Evolutionary conservation across 2,113 vertebrate species (phyloP).

Genomic region (Nycticebus coucang): DNA sequence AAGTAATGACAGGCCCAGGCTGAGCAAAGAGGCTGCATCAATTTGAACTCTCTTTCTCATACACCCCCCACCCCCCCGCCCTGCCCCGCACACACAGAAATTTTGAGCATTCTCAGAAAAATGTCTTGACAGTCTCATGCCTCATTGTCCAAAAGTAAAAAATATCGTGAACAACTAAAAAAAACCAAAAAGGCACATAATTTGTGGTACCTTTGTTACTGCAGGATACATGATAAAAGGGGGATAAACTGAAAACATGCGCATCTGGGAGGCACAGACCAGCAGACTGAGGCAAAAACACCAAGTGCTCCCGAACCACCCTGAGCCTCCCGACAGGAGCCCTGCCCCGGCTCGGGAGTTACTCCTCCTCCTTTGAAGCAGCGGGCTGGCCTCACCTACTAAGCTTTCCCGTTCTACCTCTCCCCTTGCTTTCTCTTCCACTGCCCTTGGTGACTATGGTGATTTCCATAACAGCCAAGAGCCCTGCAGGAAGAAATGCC

Average conservation of each 20-base stretch:
- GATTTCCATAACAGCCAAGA: conserved; percentile 45
- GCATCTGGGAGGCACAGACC: not conserved
- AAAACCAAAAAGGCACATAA: not conserved
- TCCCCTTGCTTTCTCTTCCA: not conserved
- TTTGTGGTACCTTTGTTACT: not conserved
- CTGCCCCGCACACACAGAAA: not conserved
- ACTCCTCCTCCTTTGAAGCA: not conserved
- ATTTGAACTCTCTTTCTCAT: not conserved
- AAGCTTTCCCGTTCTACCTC: not conserved
- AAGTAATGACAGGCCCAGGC: not conserved
- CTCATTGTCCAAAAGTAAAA: not conserved
- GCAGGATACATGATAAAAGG: not conserved
- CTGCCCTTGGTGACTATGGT: not conserved
- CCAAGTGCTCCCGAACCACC: no score
- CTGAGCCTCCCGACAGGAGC: not conserved
- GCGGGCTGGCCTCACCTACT: not conserved
- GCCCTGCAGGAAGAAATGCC: conserved; percentile 44
- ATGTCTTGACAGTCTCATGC: not conserved
- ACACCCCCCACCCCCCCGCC: not conserved
- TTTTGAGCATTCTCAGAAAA: not conserved
- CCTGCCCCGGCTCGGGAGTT: not conserved
- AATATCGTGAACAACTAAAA: not conserved
- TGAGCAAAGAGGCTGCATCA: not conserved
- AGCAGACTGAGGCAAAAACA: not conserved
- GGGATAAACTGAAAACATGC: fast-evolving